Percentiles rank a stretch among this genome's conserved stretches.
Conservation (phyloP, 1,140 invertebrate species). For the Acromyrmex echinatior region DNA sequence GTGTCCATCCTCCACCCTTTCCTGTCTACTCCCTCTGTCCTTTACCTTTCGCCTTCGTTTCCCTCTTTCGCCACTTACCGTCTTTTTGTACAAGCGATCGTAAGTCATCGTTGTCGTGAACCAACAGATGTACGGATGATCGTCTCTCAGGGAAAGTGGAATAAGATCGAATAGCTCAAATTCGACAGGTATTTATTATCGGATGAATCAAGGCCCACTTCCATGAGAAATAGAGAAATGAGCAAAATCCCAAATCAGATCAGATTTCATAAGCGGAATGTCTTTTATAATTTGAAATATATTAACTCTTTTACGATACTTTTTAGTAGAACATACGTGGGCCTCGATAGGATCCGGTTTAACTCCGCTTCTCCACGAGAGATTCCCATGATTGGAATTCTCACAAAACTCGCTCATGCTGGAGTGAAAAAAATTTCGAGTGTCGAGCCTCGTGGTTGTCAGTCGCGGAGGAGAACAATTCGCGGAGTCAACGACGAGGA, state of each 20-base stretch:
- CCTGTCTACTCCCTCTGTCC: neutral
- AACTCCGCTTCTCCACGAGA: neutral
- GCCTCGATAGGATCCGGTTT: neutral
- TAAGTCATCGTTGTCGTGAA: conserved; percentile 10
- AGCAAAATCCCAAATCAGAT: neutral
- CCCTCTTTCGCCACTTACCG: neutral
- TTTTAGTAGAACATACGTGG: conserved; percentile 1
- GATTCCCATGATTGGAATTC: conserved; percentile 5
- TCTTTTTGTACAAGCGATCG: conserved; percentile 5
- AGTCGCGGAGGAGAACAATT: neutral
- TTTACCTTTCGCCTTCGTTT: conserved; percentile 16
- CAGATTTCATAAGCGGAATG: neutral
- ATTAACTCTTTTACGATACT: conserved; percentile 3
- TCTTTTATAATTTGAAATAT: conserved; percentile 1
- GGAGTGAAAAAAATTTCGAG: neutral
- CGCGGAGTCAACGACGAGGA: neutral
- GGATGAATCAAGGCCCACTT: neutral
- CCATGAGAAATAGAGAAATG: neutral
- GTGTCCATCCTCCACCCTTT: conserved; percentile 7
- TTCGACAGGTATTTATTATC: neutral
- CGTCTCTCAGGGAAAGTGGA: conserved; percentile 6
- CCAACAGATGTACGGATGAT: neutral
- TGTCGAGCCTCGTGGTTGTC: neutral
- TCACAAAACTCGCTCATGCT: neutral
- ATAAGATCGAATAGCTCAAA: neutral